Percentiles rank a stretch among this genome's conserved stretches.
These are phyloP conservation scores for Globodera rostochiensis DNA, from an alignment of 1,140 invertebrate species.

Conservation along the genomic window DNA sequence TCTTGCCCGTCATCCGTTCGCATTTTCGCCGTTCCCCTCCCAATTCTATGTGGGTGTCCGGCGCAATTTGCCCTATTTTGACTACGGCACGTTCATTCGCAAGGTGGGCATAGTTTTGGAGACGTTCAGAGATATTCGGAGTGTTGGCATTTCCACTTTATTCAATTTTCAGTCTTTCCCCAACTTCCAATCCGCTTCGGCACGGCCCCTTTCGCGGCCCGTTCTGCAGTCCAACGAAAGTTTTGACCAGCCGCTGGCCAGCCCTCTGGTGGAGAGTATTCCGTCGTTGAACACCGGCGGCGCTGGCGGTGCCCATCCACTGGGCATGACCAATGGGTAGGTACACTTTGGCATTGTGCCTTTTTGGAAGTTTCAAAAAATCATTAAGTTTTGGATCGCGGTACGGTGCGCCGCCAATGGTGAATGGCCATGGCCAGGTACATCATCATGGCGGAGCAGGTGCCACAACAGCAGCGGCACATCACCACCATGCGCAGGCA, in stretches of 20 bases:
- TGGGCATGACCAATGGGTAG: conserved; percentile 5
- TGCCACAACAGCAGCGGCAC: background rate
- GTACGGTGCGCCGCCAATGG: background rate
- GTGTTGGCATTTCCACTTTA: background rate
- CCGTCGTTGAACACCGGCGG: conserved; percentile 10
- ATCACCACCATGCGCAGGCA: background rate
- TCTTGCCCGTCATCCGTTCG: conserved; percentile 54
- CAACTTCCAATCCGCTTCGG: conserved; percentile 3
- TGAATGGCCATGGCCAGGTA: too few species aligned
- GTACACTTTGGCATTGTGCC: background rate
- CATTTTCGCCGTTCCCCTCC: conserved; percentile 63
- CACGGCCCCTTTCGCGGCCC: conserved; percentile 16
- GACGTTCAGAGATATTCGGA: too few species aligned
- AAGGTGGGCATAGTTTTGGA: conserved; percentile 33
- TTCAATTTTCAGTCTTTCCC: conserved; percentile 11
- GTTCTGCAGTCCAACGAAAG: conserved; percentile 18
- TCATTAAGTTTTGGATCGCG: background rate
- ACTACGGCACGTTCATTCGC: conserved; percentile 58
- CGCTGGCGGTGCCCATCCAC: background rate
- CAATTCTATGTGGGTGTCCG: conserved; percentile 63
- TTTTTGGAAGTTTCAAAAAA: background rate
- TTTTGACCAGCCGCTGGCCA: conserved; percentile 20
- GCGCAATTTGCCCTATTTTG: conserved; percentile 62
- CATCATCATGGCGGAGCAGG: background rate
- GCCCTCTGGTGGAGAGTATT: background rate